Base-by-base conservation (phyloP, 2,888 invertebrate genomes). In the Sminthurides aquaticus region DNA sequence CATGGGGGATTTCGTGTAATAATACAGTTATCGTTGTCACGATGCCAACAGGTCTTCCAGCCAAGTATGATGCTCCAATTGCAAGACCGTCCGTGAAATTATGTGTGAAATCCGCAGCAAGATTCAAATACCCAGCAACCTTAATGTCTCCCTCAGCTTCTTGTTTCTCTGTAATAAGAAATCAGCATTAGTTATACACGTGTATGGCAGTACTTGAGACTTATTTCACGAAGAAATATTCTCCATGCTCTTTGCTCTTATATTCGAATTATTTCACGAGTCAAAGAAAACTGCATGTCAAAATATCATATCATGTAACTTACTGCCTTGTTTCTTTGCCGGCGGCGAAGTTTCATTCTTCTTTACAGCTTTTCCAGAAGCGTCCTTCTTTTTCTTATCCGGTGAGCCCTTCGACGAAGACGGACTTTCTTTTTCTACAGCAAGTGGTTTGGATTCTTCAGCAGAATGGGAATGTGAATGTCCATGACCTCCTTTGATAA, bases 41-140 rank as follows among this genome's bases (percentile, higher is more conserved):
- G 62, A 89, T 83, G 28, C 93, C 93, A 76, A 92, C 84, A 74
- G 84, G 89, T 75, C 88, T 86, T 15, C 97, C 96, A 66, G 93
- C 95, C 76, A 97, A 84, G 79, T 89, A 98, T 1, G 97, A 97
- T 1, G 98, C 98, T 59, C 99, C 99, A 78, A 99, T 98, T 25
- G 99, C 99, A 67, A 99, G 81, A 25, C 99, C 99, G 83, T 99
- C 99, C 15, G 99, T 99, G 77, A 99, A 97, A 80, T 99, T 99
- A 79, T 99, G 99, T 18, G 94, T 87, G 79, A 97, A 97, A 79
- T 99, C 99, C 43, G 99, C 99, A 60, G 92, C 97, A 71, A 99
- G 81, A 80, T 99, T 99, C 69, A 99, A 82, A 78, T 97, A 99
- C 1, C 96, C 96, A 43, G 92, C 86, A 18, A 93, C 89, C 79